Conservation (phyloP, 2,888 invertebrate species). For the Napeogenes sylphis region DNA sequence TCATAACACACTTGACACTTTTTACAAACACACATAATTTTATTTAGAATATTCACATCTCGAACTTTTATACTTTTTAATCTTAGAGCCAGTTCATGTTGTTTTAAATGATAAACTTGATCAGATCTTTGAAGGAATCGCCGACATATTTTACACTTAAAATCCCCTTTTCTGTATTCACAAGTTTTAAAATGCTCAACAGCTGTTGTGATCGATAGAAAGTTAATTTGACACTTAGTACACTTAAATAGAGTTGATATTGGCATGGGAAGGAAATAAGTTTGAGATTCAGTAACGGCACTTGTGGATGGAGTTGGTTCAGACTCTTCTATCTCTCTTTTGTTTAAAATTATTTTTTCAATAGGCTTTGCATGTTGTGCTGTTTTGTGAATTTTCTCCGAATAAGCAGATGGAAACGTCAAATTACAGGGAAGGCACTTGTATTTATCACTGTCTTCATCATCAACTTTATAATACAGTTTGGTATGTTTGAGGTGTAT, state of each 20-base stretch:
- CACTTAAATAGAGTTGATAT: constrained; percentile 31
- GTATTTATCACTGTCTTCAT: neutral
- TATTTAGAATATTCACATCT: constrained; percentile 31
- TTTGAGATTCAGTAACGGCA: neutral
- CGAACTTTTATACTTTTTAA: constrained; percentile 39
- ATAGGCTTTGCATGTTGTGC: constrained; percentile 12
- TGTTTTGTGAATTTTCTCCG: constrained; percentile 22
- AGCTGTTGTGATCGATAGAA: constrained; percentile 21
- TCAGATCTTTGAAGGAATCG: constrained; percentile 37
- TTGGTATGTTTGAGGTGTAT: constrained; percentile 8
- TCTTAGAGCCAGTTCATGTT: constrained; percentile 40
- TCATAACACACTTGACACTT: constrained; percentile 43
- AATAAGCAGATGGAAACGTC: constrained; percentile 16
- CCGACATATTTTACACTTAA: constrained; percentile 37
- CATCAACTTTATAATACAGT: neutral
- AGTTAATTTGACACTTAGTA: constrained; percentile 32
- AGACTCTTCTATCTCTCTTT: too few relatives aligned
- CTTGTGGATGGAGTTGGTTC: constrained; percentile 6
- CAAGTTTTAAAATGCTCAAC: constrained; percentile 26
- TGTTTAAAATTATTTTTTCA: neutral
- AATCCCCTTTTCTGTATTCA: constrained; percentile 18
- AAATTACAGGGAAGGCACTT: constrained; percentile 25
- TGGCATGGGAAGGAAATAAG: constrained; percentile 16
- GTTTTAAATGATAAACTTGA: constrained; percentile 35
- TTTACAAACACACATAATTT: constrained; percentile 40